Evolutionary conservation across 2,797 vertebrate genomes (phyloP), one percentile per base, ranked within the genome.

Genomic region (Trematomus bernacchii): DNA sequence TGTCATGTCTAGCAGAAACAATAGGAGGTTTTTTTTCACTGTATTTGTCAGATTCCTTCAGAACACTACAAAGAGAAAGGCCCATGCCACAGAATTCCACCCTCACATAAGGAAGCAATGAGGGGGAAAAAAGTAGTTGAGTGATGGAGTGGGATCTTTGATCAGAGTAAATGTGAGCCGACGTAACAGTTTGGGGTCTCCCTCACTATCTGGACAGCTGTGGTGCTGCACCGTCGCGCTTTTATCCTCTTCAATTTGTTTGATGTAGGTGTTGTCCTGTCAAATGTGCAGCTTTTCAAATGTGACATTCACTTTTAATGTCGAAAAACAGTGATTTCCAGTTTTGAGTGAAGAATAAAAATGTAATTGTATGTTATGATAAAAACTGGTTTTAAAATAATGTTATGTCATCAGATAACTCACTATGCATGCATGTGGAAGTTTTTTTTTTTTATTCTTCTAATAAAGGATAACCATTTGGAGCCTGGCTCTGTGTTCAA

Each of bases 41-140:
- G 15, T 68, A 75, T 81, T 84, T 68, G 68, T 80, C 83, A 73
- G 77, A 85, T 85, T 90, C 83, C 52, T 83, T 60, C 69, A 76
- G 73, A 77, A 82, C 82, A 85, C 74, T 82, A 83, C 82, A 90
- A 88, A 91, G 83, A 75, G 64, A 87, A 83, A 53, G 62, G 48
- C 66, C 50, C 60, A 58, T 80, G 85, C 85, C 85, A 81, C 83
- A 84, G 73, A 90, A 87, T 86, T 71, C 73, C 23, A 72, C 77
- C 73, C 76, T 85, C 80, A 78, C 92, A 91, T 88, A 83, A 89
- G 90, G 89, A 92, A 91, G 82, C 84, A 89, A 91, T 89, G 88
- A 89, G 76, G 64, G 60, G 63, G 7, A 58, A 69, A 70, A 80
- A 80, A 63, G 27, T 27, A 80, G 78, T 89, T 83, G 75, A 83